A percentile compares a stretch with the other conserved stretches of the same genome.
Conservation (phyloP, 2,888 invertebrate genomes). For the Gonocerus acuteangulatus region DNA sequence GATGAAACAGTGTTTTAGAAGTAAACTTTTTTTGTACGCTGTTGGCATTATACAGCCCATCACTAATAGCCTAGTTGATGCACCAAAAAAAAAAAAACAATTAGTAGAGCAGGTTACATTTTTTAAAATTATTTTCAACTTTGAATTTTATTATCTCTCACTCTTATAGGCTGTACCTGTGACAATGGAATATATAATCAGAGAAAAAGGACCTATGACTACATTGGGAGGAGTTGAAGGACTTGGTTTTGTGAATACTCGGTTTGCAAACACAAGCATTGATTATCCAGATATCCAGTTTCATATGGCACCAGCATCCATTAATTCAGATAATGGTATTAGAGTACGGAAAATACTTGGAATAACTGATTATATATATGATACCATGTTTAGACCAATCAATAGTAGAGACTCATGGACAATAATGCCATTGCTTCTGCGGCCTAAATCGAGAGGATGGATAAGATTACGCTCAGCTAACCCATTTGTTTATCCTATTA, state of each 20-base stretch:
- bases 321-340: conserved; percentile 69
- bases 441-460: conserved; percentile 68
- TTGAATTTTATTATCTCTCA: no score
- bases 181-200: conserved; percentile 70
- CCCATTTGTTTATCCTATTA: conserved; percentile 78
- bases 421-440: conserved; percentile 72
- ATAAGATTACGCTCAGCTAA: conserved; percentile 68
- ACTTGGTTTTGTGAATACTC: conserved; percentile 77
- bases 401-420: conserved; percentile 74
- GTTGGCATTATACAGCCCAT: no score
- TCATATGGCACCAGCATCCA: conserved; percentile 85
- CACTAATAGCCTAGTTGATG: no score
- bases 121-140: no score
- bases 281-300: conserved; percentile 85
- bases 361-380: conserved; percentile 69
- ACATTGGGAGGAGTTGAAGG: conserved; percentile 82
- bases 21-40: no score
- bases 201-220: conserved; percentile 77
- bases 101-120: no score
- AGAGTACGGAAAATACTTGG: conserved; percentile 70
- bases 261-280: conserved; percentile 66
- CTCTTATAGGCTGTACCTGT: conserved; percentile 68
- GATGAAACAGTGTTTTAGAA: no score
- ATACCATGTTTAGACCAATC: conserved; percentile 71
- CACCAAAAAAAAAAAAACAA: no score